A percentile compares a stretch with the other conserved stretches of the same genome.
Evolutionary conservation across 2,113 vertebrate species (phyloP).

Genomic region (Brienomyrus brachyistius): DNA sequence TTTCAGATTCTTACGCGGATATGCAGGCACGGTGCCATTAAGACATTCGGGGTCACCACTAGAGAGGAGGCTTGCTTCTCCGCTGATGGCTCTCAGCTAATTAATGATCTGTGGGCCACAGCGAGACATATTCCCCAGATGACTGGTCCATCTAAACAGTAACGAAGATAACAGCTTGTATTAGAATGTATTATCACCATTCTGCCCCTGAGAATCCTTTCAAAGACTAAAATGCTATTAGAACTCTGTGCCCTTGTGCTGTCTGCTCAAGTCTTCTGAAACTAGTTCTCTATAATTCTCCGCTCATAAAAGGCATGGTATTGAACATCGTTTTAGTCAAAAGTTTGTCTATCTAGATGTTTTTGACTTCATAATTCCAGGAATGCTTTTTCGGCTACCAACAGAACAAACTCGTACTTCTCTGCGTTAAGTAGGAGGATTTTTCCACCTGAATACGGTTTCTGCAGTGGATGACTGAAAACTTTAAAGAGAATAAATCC

Average conservation of each 20-base stretch:
- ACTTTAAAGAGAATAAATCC: background rate
- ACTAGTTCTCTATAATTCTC: background rate
- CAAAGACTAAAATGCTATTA: conserved; percentile 1
- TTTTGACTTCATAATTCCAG: background rate
- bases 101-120: background rate
- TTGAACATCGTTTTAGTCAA: background rate
- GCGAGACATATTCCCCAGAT: conserved; percentile 3
- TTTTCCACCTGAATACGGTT: background rate
- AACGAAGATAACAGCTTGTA: background rate
- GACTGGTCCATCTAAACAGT: background rate
- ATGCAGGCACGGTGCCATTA: background rate
- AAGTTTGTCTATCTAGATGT: background rate
- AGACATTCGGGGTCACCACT: background rate
- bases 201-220: background rate
- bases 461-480: background rate
- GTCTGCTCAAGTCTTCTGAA: background rate
- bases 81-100: background rate
- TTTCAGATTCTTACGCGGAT: background rate
- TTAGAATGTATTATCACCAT: background rate
- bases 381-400: background rate
- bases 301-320: background rate
- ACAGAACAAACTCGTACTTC: background rate
- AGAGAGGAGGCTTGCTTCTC: background rate
- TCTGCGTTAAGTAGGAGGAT: background rate
- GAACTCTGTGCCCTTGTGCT: background rate